Evolutionary conservation across 1,140 invertebrate species (phyloP).

Genomic region (Rhagoletis pomonella): DNA sequence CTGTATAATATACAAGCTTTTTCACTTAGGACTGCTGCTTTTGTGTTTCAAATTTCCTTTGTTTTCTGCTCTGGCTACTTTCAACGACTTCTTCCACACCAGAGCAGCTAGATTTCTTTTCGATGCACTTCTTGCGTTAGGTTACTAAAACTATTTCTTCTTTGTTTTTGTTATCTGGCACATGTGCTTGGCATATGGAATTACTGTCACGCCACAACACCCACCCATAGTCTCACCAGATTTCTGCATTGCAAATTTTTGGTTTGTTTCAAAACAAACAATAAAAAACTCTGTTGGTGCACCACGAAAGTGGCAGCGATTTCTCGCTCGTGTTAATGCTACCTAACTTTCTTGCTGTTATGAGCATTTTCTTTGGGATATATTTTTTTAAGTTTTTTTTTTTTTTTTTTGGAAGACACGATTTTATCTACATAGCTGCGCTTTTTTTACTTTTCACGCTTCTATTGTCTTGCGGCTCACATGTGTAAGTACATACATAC

Average conservation of each 20-base stretch:
- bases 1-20: background rate
- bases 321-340: background rate
- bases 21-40: background rate
- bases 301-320: conserved; percentile 1
- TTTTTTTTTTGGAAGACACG: background rate
- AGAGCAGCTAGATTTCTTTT: conserved; percentile 10
- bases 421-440: conserved; percentile 34
- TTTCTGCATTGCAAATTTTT: conserved; percentile 49
- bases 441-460: conserved; percentile 21
- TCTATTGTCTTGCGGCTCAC: conserved; percentile 24
- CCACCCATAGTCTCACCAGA: background rate
- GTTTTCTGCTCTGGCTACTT: background rate
- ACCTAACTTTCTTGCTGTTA: background rate
- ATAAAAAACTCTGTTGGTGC: background rate
- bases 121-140: background rate
- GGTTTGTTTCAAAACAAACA: background rate
- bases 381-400: background rate
- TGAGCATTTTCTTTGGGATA: background rate
- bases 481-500: background rate
- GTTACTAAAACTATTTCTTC: background rate
- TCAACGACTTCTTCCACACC: background rate
- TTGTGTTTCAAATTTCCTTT: background rate
- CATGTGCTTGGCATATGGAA: conserved; percentile 32
- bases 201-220: conserved; percentile 37
- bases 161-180: background rate